Base-by-base conservation (phyloP, 2,797 vertebrate genomes). In the Paramormyrops hopkinsi region DNA sequence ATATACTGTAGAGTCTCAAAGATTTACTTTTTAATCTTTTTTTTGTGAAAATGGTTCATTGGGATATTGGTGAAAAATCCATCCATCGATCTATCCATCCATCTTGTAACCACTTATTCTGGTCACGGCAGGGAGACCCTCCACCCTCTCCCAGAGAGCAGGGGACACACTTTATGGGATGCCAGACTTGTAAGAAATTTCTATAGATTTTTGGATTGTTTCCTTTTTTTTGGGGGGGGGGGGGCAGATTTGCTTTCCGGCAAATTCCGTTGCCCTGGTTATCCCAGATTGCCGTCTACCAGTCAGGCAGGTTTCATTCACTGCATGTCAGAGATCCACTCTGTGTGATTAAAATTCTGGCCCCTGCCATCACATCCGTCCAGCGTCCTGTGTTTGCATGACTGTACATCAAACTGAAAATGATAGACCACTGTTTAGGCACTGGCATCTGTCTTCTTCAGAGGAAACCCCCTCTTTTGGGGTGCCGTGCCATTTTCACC, bases 291-390 rank as follows among this genome's bases (percentile, higher is more conserved):
- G 37, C 17, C 14, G 29, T 73, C 11, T 73, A 4, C 9, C 41
- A 82, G 41, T 82, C 33, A 22, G 29, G 37, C 41, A 82, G 44
- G 41, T 82, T 82, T 82, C 17, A 11, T 41, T 82, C 48, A 84
- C 9, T 51, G 46, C 4, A 48, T 22, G 22, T 84, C 82, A 46
- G 48, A 50, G 46, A 84, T n/a, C 85, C 56, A 44, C 89, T 91
- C 88, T 37, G 17, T 85, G 91, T 92, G 90, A 93, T 92, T 92
- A 94, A 91, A 29, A 88, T 85, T 48, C 88, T 41, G 87, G 50
- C 44, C 89, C 22, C 19, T 48, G 73, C 69, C 54, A 25, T 89
- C 22, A 85, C 85, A 22, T 92, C 69, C 87, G 73, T 92, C 90
- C 29, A 89, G 33, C 54, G 59, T 82, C 76, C 56, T 0, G 48